phyloP scores from a whole-genome alignment of 1,140 invertebrate species.

The Periplaneta americana region DNA sequence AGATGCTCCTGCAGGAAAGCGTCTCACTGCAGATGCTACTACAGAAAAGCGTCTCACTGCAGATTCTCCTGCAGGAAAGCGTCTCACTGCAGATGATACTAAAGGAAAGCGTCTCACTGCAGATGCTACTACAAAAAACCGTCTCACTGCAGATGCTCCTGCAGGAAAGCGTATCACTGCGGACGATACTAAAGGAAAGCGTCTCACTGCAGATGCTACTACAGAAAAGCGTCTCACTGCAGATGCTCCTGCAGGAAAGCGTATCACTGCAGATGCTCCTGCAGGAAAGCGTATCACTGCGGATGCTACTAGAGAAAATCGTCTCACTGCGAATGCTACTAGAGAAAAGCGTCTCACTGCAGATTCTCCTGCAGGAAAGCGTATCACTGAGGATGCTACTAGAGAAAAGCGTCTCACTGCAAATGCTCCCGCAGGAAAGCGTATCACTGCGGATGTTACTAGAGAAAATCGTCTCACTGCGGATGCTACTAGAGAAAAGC shows the following conservation, averaged over 20 bases:
- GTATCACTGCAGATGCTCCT: background rate
- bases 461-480: background rate
- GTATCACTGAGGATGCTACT: background rate
- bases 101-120: too few species aligned
- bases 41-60: too few species aligned
- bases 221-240: background rate
- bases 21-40: background rate
- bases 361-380: background rate
- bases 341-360: background rate
- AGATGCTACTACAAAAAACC: too few species aligned
- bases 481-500: background rate
- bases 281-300: background rate
- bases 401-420: background rate
- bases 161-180: background rate
- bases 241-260: background rate
- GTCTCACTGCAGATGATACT: background rate
- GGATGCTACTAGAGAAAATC: background rate
- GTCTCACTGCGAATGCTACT: background rate
- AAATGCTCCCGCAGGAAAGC: background rate
- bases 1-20: too few species aligned
- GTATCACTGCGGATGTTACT: background rate
- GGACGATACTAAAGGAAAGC: background rate
- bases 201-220: background rate
- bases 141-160: background rate
- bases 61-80: too few species aligned